Evolutionary conservation across 1,140 invertebrate species (phyloP), one percentile per base, ranked within the genome.

Genomic region (Meloidogyne floridensis): DNA sequence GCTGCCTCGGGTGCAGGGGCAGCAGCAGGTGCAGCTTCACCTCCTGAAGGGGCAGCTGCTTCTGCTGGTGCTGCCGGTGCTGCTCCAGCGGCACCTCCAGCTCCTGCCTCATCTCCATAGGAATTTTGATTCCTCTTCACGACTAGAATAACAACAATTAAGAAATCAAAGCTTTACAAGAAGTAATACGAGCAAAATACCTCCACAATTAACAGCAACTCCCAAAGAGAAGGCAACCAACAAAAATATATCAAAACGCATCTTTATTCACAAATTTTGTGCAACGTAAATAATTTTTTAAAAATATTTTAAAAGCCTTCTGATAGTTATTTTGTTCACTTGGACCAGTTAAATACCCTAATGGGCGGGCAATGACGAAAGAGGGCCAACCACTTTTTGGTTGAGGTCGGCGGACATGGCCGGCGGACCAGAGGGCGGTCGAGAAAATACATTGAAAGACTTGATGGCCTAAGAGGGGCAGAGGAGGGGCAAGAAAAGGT

Each of bases 71-170:
- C 77, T n/a, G 43, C 79, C 10, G 69, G 47, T 43, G 71, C 77
- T 20, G 70, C 77, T 73, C 72, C 72, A 7, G 72, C 72, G 2
- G 72, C 72, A 5, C 43, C 72, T 47, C 43, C 43, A 7, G 72
- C 72, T 47, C 43, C 72, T 1, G 72, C 72, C 18, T 74, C 77
- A 79, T 79, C 77, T 13, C 77, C 77, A 20, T 79, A 79, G 2
- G 18, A n/a, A 18, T 79, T 79, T 15, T 79, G 77, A 42, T 42
- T 72, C 53, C 77, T 69, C 32, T 79, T 79, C 8, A 56, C 53
- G 9, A 78, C 77, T 78, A 13, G 54, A 77, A n/a, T n/a, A n/a
- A 65, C 5, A n/a, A 65, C 2, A 65, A 65, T 65, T 13, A 65
- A 59, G 6, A 15, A 59, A 65, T 15, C 13, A 13, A n/a, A 6